Evolutionary conservation across 2,113 vertebrate species (phyloP), one percentile per base, ranked within the genome.

Genomic region (Emydura subglobosa): DNA sequence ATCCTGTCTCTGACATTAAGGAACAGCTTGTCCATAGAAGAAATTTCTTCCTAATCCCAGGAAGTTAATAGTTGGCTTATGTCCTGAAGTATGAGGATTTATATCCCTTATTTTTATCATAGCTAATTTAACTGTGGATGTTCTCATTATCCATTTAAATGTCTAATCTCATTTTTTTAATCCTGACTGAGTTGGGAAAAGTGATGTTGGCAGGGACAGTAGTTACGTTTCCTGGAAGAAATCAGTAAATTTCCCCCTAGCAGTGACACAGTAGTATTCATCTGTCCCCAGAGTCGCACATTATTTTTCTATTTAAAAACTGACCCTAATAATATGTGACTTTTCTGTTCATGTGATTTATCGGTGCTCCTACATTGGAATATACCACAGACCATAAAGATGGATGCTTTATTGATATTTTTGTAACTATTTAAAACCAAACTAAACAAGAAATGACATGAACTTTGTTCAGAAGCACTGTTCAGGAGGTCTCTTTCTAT

Each of bases 281-380:
- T 89, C 85, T 86, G 22, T 82, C n/a, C 25, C 55, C 61, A 87
- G 59, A 74, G 21, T 57, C 80, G 1, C 47, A 51, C 22, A 13
- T 31, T 82, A 47, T 44, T 88, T 90, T 94, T 92, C 50, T 79
- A 11, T 76, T 89, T 79, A 92, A 89, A 92, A 86, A 12, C 24
- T 92, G 39, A 34, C 16, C 12, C 3, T 61, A 55, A 89, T 54
- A 39, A 12, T 14, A 4, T 74, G 22, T 84, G 5, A 34, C 34
- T 79, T 93, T 87, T 86, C 22, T 89, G 14, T 11, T 86, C 34
- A 22, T 6, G 4, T 79, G 7, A 2, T 68, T 91, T 82, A 92
- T 13, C 65, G 59, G 79, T 90, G 10, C 8, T 87, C 90, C 88
- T 6, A 0, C 82, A 29, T 22, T 78, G 84, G 57, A 88, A 79